phyloP scores from a whole-genome alignment of 35 echinoderm and acorn worm genomes.

The Diadema setosum region DNA sequence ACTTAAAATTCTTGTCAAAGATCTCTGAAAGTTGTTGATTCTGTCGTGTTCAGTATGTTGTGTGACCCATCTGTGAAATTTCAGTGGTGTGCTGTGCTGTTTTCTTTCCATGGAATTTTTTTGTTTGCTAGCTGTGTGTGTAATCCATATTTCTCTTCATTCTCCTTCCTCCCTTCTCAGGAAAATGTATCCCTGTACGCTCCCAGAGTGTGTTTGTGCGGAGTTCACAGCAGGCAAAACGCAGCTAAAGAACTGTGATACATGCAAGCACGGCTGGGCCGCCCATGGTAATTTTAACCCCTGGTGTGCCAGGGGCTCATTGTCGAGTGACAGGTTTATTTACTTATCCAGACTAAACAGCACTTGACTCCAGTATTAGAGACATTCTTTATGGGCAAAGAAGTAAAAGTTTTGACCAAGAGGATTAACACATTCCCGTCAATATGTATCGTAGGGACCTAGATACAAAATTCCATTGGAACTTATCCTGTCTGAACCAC shows the following conservation, averaged over 20 bases:
- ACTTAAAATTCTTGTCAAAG: too few species aligned
- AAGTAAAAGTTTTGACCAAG: background rate
- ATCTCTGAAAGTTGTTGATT: too few species aligned
- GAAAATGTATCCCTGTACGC: constrained; percentile 66
- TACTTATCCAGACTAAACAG: background rate
- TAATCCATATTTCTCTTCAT: too few species aligned
- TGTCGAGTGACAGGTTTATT: background rate
- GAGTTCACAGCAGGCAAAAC: constrained; percentile 66
- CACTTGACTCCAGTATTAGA: background rate
- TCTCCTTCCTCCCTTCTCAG: too few species aligned
- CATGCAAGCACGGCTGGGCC: constrained; percentile 77
- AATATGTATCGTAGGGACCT: background rate
- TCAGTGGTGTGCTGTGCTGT: too few species aligned
- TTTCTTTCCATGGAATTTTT: too few species aligned
- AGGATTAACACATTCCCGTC: background rate
- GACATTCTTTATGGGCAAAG: background rate
- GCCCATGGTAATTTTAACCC: constrained; percentile 58
- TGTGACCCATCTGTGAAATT: too few species aligned
- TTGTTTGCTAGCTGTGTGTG: too few species aligned
- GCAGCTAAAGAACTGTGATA: constrained; percentile 56
- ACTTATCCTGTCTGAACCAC: too few species aligned
- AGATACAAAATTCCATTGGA: too few species aligned
- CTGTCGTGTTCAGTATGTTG: too few species aligned
- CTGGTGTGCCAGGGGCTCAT: background rate
- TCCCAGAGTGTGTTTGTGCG: constrained; percentile 65